These are phyloP conservation scores for Conus betulinus DNA, from an alignment of 1,140 invertebrate genomes.

Conservation along the genomic window DNA sequence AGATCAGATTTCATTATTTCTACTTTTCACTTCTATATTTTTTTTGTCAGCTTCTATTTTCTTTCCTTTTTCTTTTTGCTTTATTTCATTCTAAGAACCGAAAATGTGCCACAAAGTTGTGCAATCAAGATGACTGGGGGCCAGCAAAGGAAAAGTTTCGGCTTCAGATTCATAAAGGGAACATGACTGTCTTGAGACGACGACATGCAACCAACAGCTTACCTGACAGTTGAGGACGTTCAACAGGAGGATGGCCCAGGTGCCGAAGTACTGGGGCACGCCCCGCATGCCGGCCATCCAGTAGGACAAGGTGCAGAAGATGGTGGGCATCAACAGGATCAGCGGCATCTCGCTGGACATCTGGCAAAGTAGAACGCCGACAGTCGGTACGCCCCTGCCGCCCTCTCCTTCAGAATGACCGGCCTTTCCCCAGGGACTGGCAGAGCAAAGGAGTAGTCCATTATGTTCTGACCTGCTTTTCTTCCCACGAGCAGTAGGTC, in stretches of 20 bases:
- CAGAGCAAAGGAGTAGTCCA: conserved; percentile 34
- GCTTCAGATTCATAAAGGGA: too few relatives aligned
- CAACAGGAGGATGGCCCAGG: conserved; percentile 84
- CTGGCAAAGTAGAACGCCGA: conserved; percentile 90
- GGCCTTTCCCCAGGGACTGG: conserved; percentile 88
- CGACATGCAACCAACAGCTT: conserved; percentile 33
- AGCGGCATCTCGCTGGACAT: conserved; percentile 89
- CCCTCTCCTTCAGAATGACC: conserved; percentile 90
- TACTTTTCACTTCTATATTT: too few relatives aligned
- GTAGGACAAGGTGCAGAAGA: conserved; percentile 82
- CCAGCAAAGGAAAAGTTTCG: too few relatives aligned
- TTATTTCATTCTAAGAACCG: too few relatives aligned
- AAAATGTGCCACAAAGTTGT: too few relatives aligned
- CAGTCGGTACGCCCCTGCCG: conserved; percentile 87
- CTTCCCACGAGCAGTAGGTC: too few relatives aligned
- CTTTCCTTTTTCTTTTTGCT: too few relatives aligned
- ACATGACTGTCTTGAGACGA: too few relatives aligned
- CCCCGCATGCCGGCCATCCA: conserved; percentile 82
- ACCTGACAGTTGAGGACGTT: conserved; percentile 87
- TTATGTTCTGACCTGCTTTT: too few relatives aligned
- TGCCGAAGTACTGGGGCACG: conserved; percentile 81
- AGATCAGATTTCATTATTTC: too few relatives aligned
- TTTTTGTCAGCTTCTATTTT: too few relatives aligned
- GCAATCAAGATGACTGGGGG: too few relatives aligned
- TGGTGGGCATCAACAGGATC: conserved; percentile 85